These are phyloP conservation scores for Buceros bicornis DNA, from an alignment of 2,797 vertebrate species.

Conservation along the genomic window DNA sequence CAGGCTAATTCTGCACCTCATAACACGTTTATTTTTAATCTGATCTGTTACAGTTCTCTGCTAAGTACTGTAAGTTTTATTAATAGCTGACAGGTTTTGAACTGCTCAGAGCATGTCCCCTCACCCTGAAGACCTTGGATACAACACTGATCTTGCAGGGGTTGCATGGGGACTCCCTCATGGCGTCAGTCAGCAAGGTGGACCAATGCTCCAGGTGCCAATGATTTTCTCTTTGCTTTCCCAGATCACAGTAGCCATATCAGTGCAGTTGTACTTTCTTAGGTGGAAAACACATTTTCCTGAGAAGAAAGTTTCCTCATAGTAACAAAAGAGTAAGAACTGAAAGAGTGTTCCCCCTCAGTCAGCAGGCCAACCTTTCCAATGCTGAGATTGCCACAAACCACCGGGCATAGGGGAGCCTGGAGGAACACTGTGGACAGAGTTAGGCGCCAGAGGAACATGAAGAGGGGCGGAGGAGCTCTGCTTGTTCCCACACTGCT, in stretches of 20 bases:
- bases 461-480: background rate
- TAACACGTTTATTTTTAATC: background rate
- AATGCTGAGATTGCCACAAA: background rate
- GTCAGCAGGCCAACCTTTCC: accelerated
- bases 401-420: accelerated
- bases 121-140: background rate
- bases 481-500: background rate
- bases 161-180: accelerated
- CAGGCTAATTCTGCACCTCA: background rate
- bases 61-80: background rate
- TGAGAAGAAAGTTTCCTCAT: background rate
- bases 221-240: background rate
- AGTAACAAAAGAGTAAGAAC: background rate
- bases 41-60: background rate
- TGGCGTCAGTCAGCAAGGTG: accelerated
- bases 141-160: background rate
- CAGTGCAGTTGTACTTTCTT: background rate
- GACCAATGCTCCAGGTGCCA: background rate
- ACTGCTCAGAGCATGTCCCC: background rate
- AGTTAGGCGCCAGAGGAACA: accelerated
- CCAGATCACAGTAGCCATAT: background rate
- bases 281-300: background rate
- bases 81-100: background rate
- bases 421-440: background rate
- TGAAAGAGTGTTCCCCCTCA: background rate